Conservation (phyloP, 2,888 invertebrate genomes). For the Sicus ferrugineus region DNA sequence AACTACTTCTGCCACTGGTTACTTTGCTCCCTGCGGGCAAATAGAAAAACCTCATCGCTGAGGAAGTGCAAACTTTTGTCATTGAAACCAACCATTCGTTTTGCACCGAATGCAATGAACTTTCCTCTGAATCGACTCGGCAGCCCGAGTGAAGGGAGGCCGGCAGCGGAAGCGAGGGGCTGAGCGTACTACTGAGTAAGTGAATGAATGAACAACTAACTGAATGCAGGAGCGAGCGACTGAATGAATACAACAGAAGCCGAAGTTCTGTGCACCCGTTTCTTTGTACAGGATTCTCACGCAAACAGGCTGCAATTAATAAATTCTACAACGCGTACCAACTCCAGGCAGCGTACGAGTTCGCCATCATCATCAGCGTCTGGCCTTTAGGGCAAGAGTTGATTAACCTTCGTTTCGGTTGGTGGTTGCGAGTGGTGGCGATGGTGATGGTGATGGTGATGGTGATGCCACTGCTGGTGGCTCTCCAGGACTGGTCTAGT, state of each 20-base stretch:
- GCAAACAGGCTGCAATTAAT: slow-evolving; percentile 31
- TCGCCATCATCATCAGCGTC: not conserved
- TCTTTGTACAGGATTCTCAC: slow-evolving; percentile 31
- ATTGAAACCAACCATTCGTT: no score
- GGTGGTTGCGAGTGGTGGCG: no score
- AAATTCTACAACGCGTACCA: slow-evolving; percentile 2
- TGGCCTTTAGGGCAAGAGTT: slow-evolving; percentile 28
- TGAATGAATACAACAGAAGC: slow-evolving; percentile 16
- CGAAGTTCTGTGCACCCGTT: slow-evolving; percentile 36
- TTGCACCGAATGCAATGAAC: slow-evolving; percentile 57
- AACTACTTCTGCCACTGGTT: slow-evolving; percentile 5
- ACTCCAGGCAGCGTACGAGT: slow-evolving; percentile 7
- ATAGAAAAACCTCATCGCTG: no score
- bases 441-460: no score
- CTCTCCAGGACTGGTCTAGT: no score
- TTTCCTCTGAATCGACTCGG: no score
- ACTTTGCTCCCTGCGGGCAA: no score
- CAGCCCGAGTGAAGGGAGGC: no score
- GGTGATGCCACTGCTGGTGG: no score
- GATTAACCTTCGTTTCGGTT: slow-evolving; percentile 28
- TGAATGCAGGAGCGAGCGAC: slow-evolving; percentile 18
- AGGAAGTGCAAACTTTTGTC: slow-evolving; percentile 56
- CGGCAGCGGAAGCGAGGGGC: no score
- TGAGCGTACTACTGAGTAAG: no score
- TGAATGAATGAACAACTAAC: slow-evolving; percentile 13